phyloP scores from a whole-genome alignment of 1,140 invertebrate genomes.

The Drosophila simulans region DNA sequence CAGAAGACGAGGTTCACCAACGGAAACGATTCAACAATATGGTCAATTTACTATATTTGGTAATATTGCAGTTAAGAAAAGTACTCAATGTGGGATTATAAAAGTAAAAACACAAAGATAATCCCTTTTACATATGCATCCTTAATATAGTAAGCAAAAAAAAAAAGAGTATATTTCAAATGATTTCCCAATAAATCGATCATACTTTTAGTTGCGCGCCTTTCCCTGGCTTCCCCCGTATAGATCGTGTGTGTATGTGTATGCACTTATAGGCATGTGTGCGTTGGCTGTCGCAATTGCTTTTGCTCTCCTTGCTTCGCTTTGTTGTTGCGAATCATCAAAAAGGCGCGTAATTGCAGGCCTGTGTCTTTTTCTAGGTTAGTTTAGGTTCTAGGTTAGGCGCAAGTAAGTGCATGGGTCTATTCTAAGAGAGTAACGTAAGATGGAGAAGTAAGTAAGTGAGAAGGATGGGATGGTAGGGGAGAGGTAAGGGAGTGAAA shows the following conservation, averaged over 20 bases:
- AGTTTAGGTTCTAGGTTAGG: constrained; percentile 59
- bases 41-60: too few species aligned
- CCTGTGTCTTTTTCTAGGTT: constrained; percentile 66
- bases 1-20: too few species aligned
- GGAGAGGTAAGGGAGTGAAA: constrained; percentile 10
- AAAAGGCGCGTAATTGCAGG: constrained; percentile 57
- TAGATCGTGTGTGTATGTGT: neutral
- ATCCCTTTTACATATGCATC: too few species aligned
- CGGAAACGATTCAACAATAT: too few species aligned
- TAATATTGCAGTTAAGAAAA: too few species aligned
- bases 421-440: constrained; percentile 7
- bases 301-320: constrained; percentile 27
- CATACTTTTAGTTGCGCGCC: constrained; percentile 72
- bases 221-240: constrained; percentile 54
- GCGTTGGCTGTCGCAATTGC: constrained; percentile 56
- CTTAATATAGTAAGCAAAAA: too few species aligned
- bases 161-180: too few species aligned
- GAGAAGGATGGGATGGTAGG: neutral
- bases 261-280: constrained; percentile 6
- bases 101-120: too few species aligned
- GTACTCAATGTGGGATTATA: too few species aligned
- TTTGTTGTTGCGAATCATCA: constrained; percentile 31
- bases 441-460: too few species aligned
- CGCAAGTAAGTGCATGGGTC: constrained; percentile 36
- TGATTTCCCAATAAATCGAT: constrained; percentile 42